Percentiles rank a stretch among this genome's conserved stretches.
These are phyloP conservation scores for Phylloscopus whistleri DNA, from an alignment of 2,113 vertebrate genomes.

Conservation along the genomic window DNA sequence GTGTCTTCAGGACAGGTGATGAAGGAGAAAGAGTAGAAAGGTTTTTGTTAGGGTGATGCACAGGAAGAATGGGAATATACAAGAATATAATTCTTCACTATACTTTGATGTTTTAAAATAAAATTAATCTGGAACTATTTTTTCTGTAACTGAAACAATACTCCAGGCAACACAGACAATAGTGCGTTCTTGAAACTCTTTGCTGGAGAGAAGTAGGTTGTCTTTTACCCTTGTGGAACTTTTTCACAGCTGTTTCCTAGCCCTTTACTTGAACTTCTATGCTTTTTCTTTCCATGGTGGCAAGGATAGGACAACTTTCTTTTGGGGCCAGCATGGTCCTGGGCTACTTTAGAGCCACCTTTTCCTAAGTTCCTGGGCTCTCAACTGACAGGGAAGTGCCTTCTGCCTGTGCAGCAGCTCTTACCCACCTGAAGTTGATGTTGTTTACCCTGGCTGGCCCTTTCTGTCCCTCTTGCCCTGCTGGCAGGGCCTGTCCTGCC, in stretches of 20 bases:
- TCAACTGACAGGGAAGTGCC: background rate
- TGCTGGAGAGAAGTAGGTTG: rapidly evolving
- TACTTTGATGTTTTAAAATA: background rate
- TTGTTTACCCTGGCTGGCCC: background rate
- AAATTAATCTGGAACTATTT: background rate
- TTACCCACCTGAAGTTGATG: background rate
- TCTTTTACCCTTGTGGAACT: background rate
- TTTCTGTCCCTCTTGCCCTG: background rate
- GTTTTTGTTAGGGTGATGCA: background rate
- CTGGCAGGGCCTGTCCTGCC: rapidly evolving
- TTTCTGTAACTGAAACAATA: background rate
- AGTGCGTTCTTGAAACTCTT: background rate
- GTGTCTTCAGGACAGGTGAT: background rate
- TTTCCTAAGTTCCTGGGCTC: background rate
- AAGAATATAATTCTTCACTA: background rate
- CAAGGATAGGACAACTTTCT: background rate
- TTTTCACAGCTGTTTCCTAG: background rate
- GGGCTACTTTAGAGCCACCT: background rate
- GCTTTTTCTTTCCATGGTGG: background rate
- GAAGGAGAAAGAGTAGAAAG: background rate
- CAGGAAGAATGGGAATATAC: background rate
- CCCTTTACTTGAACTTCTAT: background rate
- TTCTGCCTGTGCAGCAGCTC: background rate
- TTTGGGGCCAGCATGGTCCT: background rate
- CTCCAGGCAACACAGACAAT: rapidly evolving